Base-by-base conservation (phyloP, 2,113 vertebrate genomes). In the Vulpes ferrilata region DNA sequence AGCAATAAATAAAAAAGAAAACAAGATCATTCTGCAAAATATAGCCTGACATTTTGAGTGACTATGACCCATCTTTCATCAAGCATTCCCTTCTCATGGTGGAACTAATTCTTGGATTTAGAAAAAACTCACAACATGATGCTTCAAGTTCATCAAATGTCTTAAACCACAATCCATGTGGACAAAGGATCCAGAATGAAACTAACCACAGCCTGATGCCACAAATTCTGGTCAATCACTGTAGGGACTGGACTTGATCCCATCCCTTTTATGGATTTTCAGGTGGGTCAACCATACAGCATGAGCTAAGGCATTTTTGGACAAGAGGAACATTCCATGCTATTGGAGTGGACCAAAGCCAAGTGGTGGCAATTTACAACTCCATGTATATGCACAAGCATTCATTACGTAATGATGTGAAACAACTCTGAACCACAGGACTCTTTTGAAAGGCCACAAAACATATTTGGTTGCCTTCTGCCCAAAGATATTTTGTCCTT, bases 1-100 rank as follows among this genome's bases (percentile, higher is more conserved):
- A 30, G 81, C 92, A 97, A 96, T 96, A 97, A 95, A 97, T 89
- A 95, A 90, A 91, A 82, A 84, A 83, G 76, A 87, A 97, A 91
- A 74, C 73, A 80, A 97, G 64, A 71, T 95, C 59, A 80, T 73
- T 88, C 51, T 84, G 57, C 48, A 95, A 94, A 96, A 93, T 71
- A 80, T 4, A 94, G 57, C 35, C 90, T 97, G 88, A 90, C 62
- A 65, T 73, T 92, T 69, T 60, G 76, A 95, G 73, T 71, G 74
- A 93, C 69, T 88, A 91, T 92, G 90, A 92, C 38, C 67, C 67
- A 84, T 90, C 67, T 87, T 95, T 92, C 84, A 67, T 81, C 57
- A 78, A 93, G 74, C 43, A 64, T 48, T 59, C 25, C 59, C n/a
- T 78, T 79, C 79, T 79, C 73, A 25, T 32, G 20, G 62, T 87